phyloP scores from a whole-genome alignment of 1,140 invertebrate species.

The Pseudomyrmex concolor region DNA sequence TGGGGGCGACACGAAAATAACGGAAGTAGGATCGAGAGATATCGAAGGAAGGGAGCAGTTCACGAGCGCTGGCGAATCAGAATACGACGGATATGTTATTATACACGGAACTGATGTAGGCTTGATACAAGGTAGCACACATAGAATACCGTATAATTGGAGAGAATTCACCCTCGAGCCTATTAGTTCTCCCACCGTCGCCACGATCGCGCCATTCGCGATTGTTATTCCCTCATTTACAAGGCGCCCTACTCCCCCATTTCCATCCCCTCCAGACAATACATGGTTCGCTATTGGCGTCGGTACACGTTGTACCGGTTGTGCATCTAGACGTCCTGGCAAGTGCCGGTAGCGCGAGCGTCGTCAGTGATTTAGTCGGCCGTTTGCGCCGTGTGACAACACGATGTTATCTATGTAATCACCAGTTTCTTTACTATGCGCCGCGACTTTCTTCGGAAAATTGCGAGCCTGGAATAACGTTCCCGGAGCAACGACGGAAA shows the following conservation, averaged over 20 bases:
- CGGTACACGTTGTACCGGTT: neutral
- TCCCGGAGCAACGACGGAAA: neutral
- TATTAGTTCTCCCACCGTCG: conserved; percentile 47
- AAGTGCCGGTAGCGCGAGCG: conserved; percentile 5
- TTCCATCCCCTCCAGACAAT: conserved; percentile 31
- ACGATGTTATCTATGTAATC: conserved; percentile 54
- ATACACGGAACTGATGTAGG: conserved; percentile 54
- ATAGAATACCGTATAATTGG: conserved; percentile 66
- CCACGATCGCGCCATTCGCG: conserved; percentile 57
- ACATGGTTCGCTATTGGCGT: conserved; percentile 38
- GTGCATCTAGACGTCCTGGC: neutral
- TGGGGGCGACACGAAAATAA: neutral
- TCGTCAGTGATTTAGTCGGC: conserved; percentile 42
- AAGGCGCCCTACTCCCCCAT: conserved; percentile 58
- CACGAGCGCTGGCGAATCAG: neutral
- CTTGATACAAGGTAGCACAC: conserved; percentile 59
- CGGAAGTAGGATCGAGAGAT: neutral
- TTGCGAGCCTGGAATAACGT: conserved; percentile 18
- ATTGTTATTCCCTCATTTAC: conserved; percentile 80
- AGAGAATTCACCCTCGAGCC: conserved; percentile 61
- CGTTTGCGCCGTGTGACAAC: conserved; percentile 47
- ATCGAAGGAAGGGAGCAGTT: neutral
- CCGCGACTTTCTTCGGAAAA: conserved; percentile 41
- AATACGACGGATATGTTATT: conserved; percentile 61
- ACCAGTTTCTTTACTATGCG: conserved; percentile 38